Conservation (phyloP, 1,140 invertebrate species). For the Carcinoscorpius rotundicauda region DNA sequence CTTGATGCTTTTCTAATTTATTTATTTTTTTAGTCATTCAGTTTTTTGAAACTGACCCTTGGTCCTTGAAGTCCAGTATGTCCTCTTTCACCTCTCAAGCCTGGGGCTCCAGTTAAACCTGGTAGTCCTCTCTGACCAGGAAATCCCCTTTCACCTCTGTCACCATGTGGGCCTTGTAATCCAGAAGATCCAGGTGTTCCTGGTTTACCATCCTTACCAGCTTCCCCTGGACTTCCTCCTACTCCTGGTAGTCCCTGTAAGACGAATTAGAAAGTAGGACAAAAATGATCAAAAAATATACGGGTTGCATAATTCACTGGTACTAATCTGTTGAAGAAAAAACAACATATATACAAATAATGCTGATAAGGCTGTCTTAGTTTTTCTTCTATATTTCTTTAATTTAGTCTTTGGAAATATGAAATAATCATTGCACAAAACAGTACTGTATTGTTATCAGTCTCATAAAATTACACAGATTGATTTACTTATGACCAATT, state of each 20-base stretch:
- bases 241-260: constrained; percentile 55
- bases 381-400: no score
- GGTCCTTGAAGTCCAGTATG: constrained; percentile 53
- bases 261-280: no score
- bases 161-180: constrained; percentile 43
- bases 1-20: constrained; percentile 1
- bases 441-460: no score
- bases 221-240: constrained; percentile 52
- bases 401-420: no score
- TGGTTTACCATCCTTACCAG: constrained; percentile 63
- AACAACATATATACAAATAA: no score
- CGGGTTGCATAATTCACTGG: background rate
- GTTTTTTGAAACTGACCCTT: constrained; percentile 35
- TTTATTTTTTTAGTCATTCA: background rate
- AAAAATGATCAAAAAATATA: no score
- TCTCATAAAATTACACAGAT: no score
- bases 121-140: constrained; percentile 36
- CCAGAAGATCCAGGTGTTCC: constrained; percentile 52
- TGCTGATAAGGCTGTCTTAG: no score
- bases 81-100: constrained; percentile 54
- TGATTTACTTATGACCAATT: no score
- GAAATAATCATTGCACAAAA: no score
- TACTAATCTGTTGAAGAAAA: no score
- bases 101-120: constrained; percentile 43
- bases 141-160: constrained; percentile 55